These are phyloP conservation scores for Parelbella ahira DNA, from an alignment of 2,888 invertebrate species.

Conservation along the genomic window DNA sequence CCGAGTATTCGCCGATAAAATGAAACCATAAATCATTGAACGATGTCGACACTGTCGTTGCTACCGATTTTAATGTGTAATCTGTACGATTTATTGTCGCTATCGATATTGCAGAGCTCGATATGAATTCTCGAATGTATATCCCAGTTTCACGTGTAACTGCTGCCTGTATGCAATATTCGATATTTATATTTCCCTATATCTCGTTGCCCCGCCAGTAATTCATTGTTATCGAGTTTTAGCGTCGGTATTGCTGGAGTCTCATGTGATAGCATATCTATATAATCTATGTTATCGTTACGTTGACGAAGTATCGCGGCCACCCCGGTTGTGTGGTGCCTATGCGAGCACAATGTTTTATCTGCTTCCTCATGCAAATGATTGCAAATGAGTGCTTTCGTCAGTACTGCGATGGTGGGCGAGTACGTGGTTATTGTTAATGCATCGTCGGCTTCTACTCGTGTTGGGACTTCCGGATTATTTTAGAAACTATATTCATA, in stretches of 20 bases:
- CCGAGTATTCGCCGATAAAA: conserved; percentile 46
- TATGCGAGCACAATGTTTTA: conserved; percentile 46
- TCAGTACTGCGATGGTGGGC: conserved; percentile 17
- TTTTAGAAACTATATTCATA: background rate
- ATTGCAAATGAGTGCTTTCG: conserved; percentile 60
- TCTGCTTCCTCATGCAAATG: conserved; percentile 69
- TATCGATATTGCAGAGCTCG: conserved; percentile 39
- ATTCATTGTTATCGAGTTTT: no score
- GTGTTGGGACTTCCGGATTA: conserved; percentile 25
- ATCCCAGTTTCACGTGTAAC: conserved; percentile 26
- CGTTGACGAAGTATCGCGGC: conserved; percentile 37
- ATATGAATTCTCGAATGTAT: conserved; percentile 22
- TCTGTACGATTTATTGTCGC: conserved; percentile 47
- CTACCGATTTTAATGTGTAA: conserved; percentile 55
- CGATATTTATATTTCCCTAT: no score
- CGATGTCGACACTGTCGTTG: conserved; percentile 51
- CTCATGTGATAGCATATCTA: no score
- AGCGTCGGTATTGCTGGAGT: no score
- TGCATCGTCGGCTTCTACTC: conserved; percentile 36
- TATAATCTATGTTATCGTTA: conserved; percentile 31
- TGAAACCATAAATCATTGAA: conserved; percentile 51
- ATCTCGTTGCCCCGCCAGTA: no score
- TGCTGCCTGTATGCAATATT: background rate
- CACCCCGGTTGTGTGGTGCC: conserved; percentile 40
- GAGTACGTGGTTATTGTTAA: conserved; percentile 26